Percentiles rank a stretch among this genome's conserved stretches.
phyloP scores from a whole-genome alignment of 2,888 invertebrate genomes.

The Acronicta aceris region DNA sequence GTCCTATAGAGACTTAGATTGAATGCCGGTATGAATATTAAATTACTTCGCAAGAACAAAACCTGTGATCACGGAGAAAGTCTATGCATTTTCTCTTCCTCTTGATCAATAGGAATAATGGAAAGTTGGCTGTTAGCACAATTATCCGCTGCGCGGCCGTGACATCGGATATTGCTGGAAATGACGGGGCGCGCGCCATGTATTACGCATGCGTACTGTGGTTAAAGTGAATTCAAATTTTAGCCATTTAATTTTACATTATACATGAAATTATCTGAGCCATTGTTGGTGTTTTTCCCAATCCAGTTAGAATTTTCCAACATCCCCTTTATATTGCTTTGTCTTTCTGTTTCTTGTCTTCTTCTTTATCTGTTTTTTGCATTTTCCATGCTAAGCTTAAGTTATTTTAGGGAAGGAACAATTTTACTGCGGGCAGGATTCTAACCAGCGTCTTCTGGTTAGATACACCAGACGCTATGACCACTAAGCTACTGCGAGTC shows the following conservation, averaged over 20 bases:
- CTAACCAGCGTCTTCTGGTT: no score
- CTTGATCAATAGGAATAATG: conserved; percentile 38
- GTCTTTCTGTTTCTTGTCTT: no score
- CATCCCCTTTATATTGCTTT: no score
- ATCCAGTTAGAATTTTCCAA: no score
- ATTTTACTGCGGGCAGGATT: no score
- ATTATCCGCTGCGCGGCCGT: conserved; percentile 47
- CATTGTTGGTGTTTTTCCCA: no score
- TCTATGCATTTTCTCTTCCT: conserved; percentile 49
- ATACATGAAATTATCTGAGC: no score
- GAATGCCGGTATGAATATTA: conserved; percentile 5
- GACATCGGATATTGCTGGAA: conserved; percentile 54
- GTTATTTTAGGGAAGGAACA: no score
- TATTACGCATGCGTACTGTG: conserved; percentile 21
- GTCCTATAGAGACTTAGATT: not conserved
- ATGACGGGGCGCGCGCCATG: conserved; percentile 32
- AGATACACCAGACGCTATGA: no score
- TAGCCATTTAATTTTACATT: not conserved
- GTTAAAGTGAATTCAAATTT: conserved; percentile 15
- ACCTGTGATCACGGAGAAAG: conserved; percentile 45
- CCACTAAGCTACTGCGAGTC: no score
- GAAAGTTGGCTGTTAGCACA: conserved; percentile 50
- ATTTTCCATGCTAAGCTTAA: no score
- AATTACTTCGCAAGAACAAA: conserved; percentile 18
- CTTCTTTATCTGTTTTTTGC: no score